Evolutionary conservation across 30 jellyfish, hydroid and myxozoan species (phyloP).

Genomic region (Turritopsis rubra): DNA sequence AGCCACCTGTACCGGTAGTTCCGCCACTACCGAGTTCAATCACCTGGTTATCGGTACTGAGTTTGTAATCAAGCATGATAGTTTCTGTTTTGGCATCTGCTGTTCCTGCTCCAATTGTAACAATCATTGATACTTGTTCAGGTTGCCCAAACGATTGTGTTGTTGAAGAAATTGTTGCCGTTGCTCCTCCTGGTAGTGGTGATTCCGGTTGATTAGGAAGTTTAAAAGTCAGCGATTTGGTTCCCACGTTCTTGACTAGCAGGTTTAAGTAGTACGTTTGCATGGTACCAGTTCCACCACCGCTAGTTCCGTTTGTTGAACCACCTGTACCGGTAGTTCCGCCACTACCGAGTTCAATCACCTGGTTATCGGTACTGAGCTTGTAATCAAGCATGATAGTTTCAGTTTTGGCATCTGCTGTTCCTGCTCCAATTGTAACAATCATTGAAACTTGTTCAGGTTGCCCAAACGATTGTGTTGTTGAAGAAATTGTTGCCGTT

Average conservation of each 20-base stretch:
- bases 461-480: background rate
- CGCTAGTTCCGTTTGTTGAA: background rate
- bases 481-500: background rate
- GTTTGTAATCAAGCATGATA: background rate
- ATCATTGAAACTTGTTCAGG: background rate
- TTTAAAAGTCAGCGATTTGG: background rate
- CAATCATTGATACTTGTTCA: background rate
- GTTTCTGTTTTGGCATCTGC: background rate
- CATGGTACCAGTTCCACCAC: background rate
- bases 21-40: background rate
- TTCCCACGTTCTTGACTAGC: background rate
- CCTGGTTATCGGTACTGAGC: background rate
- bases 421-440: background rate
- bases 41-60: background rate
- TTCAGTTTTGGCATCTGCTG: background rate
- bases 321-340: too few species aligned
- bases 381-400: background rate
- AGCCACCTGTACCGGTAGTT: background rate
- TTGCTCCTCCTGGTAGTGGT: background rate
- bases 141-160: background rate
- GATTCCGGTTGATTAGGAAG: background rate
- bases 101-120: background rate
- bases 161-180: background rate
- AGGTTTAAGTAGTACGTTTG: background rate
- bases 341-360: background rate